Conservation (phyloP, 2,888 invertebrate species). For the Volucella inflata region DNA sequence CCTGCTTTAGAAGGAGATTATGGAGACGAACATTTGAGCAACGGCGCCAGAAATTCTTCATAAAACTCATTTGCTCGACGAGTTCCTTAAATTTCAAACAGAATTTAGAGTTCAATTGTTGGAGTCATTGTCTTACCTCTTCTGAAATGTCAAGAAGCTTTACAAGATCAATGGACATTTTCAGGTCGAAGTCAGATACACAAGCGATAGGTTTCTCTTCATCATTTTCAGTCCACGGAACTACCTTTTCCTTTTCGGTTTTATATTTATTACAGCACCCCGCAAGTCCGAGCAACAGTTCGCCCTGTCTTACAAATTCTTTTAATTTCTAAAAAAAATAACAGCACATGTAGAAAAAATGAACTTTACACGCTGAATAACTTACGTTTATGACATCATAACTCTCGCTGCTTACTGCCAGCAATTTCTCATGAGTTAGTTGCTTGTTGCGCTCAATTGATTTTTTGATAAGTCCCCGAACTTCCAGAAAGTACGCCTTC, state of each 20-base stretch:
- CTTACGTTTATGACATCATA: constrained; percentile 79
- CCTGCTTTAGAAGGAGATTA: constrained; percentile 78
- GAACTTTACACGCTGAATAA: background rate
- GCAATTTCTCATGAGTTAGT: constrained; percentile 79
- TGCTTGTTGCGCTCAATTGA: constrained; percentile 77
- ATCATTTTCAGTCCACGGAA: constrained; percentile 76
- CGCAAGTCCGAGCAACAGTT: constrained; percentile 79
- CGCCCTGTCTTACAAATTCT: constrained; percentile 79
- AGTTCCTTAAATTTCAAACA: constrained; percentile 75
- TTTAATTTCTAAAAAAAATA: constrained; percentile 76
- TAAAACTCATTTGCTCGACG: constrained; percentile 76
- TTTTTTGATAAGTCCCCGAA: constrained; percentile 79
- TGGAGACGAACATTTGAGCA: constrained; percentile 80
- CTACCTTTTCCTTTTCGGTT: constrained; percentile 81
- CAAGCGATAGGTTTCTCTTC: constrained; percentile 21
- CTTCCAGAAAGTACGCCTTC: constrained; percentile 79
- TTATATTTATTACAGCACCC: constrained; percentile 81
- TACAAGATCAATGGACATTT: constrained; percentile 77
- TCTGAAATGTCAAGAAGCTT: constrained; percentile 79
- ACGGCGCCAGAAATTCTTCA: constrained; percentile 81
- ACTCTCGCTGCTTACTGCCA: constrained; percentile 79
- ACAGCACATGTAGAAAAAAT: background rate
- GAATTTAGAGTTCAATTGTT: too few relatives aligned
- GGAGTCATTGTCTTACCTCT: constrained; percentile 59
- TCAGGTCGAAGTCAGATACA: constrained; percentile 67